Percentiles rank a stretch among this genome's conserved stretches.
phyloP scores from a whole-genome alignment of 2,888 invertebrate species.

The Leptinotarsa tumamoca region DNA sequence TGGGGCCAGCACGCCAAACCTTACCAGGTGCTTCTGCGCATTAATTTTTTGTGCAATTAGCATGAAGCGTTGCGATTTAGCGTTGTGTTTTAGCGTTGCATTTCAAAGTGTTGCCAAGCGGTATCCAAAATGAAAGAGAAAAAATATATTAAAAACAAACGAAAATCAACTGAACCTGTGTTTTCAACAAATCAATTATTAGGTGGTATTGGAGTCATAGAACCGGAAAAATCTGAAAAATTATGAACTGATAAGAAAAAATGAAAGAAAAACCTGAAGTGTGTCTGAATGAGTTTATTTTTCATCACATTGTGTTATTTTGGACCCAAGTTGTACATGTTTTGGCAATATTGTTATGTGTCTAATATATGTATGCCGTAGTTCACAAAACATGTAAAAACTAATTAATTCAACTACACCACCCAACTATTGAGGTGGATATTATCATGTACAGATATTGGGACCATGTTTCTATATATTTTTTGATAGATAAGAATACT shows the following conservation, averaged over 20 bases:
- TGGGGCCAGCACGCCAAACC: constrained; percentile 65
- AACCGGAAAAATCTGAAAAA: constrained; percentile 67
- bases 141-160: constrained; percentile 56
- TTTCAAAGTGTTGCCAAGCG: constrained; percentile 58
- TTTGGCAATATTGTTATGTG: constrained; percentile 23
- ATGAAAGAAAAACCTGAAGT: constrained; percentile 54
- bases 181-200: constrained; percentile 56
- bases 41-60: constrained; percentile 51
- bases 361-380: constrained; percentile 6
- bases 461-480: no score
- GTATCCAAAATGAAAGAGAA: constrained; percentile 55
- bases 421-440: no score
- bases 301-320: constrained; percentile 52
- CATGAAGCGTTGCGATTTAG: constrained; percentile 59
- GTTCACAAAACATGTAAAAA: background rate
- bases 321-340: constrained; percentile 58
- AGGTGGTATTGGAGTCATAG: constrained; percentile 65
- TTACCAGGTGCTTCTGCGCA: constrained; percentile 64
- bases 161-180: constrained; percentile 60
- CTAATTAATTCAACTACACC: no score
- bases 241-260: constrained; percentile 45
- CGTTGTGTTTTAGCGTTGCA: constrained; percentile 57
- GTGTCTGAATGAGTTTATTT: constrained; percentile 50
- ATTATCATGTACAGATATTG: no score
- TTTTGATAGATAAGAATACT: no score